These are phyloP conservation scores for Nebria salina DNA, from an alignment of 2,888 invertebrate species.

Conservation along the genomic window DNA sequence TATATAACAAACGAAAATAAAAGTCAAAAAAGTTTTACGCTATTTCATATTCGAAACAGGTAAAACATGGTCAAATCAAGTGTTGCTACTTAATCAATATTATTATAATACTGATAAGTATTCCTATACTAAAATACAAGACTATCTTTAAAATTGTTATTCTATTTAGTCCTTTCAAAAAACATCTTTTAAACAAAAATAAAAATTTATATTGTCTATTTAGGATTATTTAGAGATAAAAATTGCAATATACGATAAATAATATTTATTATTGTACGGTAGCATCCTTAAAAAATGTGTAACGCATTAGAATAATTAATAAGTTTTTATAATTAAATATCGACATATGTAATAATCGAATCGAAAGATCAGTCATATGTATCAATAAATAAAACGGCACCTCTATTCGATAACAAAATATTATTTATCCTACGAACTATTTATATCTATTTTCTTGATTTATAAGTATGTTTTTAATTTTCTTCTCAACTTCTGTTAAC, in stretches of 20 bases:
- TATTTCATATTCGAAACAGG: slow-evolving; percentile 15
- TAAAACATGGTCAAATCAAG: slow-evolving; percentile 9
- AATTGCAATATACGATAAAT: background rate
- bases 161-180: background rate
- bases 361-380: background rate
- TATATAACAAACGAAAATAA: background rate
- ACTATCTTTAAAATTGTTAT: background rate
- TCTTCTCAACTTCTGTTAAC: slow-evolving; percentile 50
- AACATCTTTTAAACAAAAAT: too few species aligned
- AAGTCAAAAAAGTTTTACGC: background rate
- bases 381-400: background rate
- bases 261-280: too few species aligned
- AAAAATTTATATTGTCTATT: too few species aligned
- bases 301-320: too few species aligned
- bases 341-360: background rate
- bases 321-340: too few species aligned
- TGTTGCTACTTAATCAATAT: slow-evolving; percentile 22
- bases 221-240: too few species aligned
- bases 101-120: slow-evolving; percentile 26
- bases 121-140: background rate
- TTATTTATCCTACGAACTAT: slow-evolving; percentile 17
- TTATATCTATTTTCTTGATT: slow-evolving; percentile 49
- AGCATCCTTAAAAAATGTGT: too few species aligned
- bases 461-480: slow-evolving; percentile 50
- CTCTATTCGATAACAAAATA: background rate